These are phyloP conservation scores for Oxygymnocypris stewartii DNA, from an alignment of 2,113 vertebrate species.

Conservation along the genomic window DNA sequence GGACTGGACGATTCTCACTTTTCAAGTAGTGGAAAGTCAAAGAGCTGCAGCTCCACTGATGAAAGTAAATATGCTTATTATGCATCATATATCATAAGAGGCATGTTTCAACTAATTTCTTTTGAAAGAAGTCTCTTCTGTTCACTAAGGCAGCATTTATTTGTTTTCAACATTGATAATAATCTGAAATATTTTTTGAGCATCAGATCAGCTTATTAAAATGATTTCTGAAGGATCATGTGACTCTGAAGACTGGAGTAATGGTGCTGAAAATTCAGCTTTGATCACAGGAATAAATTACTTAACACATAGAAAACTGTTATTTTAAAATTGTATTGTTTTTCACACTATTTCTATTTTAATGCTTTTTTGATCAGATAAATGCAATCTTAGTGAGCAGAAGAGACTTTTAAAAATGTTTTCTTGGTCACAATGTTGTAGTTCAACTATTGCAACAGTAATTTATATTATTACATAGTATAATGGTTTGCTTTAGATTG, in stretches of 20 bases:
- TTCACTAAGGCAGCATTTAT: neutral
- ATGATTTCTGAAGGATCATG: too few relatives aligned
- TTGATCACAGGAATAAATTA: too few relatives aligned
- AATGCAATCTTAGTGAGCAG: too few relatives aligned
- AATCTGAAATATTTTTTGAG: too few relatives aligned
- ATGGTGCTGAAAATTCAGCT: too few relatives aligned
- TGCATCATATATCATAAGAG: neutral
- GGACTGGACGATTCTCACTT: constrained; percentile 36
- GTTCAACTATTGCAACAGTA: neutral
- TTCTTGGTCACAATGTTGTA: neutral
- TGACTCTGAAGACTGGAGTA: too few relatives aligned
- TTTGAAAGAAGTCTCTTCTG: neutral
- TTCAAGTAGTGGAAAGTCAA: constrained; percentile 24
- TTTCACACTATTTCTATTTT: too few relatives aligned
- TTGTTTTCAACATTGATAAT: too few relatives aligned
- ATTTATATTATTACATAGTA: neutral
- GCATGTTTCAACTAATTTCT: neutral
- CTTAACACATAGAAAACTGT: too few relatives aligned
- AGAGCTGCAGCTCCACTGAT: neutral
- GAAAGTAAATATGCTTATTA: neutral
- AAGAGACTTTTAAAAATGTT: neutral
- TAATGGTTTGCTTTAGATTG: neutral
- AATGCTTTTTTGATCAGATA: too few relatives aligned
- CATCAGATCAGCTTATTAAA: too few relatives aligned
- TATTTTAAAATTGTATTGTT: too few relatives aligned